Conservation (phyloP, 1,140 invertebrate genomes). For the Chironomus striatipennis region DNA sequence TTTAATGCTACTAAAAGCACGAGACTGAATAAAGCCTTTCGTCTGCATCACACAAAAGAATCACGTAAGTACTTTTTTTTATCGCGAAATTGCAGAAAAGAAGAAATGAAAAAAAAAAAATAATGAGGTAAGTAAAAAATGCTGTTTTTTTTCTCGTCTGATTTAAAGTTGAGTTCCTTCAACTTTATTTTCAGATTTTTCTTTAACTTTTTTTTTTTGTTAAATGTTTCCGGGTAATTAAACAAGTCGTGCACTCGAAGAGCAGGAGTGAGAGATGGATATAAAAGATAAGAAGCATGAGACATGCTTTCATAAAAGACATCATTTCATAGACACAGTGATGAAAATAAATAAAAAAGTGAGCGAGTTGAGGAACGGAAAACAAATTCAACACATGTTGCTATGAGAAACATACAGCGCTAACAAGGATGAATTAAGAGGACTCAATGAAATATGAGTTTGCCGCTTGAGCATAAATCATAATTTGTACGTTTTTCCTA, state of each 20-base stretch:
- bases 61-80: too few relatives aligned
- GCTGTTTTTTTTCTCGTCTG: not conserved
- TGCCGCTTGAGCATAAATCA: conserved; percentile 6
- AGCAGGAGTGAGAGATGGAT: not conserved
- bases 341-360: conserved; percentile 10
- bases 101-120: not conserved
- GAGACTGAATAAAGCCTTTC: too few relatives aligned
- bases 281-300: not conserved
- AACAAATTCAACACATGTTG: conserved; percentile 4
- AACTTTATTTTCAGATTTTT: not conserved
- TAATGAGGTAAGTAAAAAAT: not conserved
- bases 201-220: not conserved
- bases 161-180: not conserved
- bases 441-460: conserved; percentile 9
- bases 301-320: not conserved
- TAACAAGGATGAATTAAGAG: conserved; percentile 13
- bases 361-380: not conserved
- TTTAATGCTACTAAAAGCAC: too few relatives aligned
- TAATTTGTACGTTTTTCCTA: not conserved
- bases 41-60: too few relatives aligned
- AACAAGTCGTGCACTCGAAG: not conserved
- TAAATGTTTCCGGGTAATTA: conserved; percentile 13
- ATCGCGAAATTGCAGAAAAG: not conserved
- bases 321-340: not conserved
- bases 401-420: not conserved